Percentiles rank a stretch among this genome's conserved stretches.
phyloP scores from a whole-genome alignment of 2,888 invertebrate genomes.

The Minunthozetes semirufus region DNA sequence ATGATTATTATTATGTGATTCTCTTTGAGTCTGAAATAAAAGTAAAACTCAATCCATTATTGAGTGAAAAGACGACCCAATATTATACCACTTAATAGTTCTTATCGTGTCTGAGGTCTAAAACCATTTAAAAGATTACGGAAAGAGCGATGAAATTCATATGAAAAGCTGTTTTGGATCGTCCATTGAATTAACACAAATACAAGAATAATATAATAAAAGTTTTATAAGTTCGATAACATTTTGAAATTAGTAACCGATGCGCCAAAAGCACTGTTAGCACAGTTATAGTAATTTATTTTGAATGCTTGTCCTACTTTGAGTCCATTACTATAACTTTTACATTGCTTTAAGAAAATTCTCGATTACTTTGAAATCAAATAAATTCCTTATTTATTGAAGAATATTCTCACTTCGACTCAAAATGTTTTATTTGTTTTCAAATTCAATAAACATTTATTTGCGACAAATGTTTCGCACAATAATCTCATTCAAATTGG shows the following conservation, averaged over 20 bases:
- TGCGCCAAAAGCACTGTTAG: background rate
- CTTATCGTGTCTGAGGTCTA: background rate
- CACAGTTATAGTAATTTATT: background rate
- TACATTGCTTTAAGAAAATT: background rate
- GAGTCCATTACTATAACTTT: slow-evolving; percentile 11
- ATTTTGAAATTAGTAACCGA: slow-evolving; percentile 19
- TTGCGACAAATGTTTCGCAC: too few species aligned
- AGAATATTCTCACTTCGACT: background rate
- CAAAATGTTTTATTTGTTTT: too few species aligned
- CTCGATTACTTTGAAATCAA: background rate
- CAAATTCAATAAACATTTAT: too few species aligned
- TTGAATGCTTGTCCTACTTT: slow-evolving; percentile 12
- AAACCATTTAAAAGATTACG: background rate
- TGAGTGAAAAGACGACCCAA: background rate
- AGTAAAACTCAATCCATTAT: too few species aligned
- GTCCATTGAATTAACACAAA: background rate
- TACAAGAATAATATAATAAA: background rate
- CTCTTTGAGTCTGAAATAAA: too few species aligned
- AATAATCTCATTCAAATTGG: too few species aligned
- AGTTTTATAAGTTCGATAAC: slow-evolving; percentile 15
- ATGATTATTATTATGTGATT: too few species aligned
- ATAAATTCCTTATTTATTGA: background rate
- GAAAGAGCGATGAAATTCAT: background rate
- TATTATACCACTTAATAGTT: background rate
- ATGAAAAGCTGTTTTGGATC: background rate